These are phyloP conservation scores for Typhlichthys subterraneus DNA, from an alignment of 2,797 vertebrate species.

Conservation along the genomic window DNA sequence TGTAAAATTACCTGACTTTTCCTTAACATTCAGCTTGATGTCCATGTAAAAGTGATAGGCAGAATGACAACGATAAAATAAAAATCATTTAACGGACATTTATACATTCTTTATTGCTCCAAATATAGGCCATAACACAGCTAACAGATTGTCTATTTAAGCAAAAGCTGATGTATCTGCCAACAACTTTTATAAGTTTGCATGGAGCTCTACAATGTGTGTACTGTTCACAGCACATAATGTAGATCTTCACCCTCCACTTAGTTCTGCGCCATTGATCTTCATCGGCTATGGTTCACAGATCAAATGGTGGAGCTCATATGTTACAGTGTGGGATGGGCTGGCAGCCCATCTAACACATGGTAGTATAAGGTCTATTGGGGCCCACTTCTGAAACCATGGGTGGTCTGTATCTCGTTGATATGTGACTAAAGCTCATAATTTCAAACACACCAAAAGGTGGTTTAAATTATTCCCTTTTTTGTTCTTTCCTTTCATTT, in stretches of 20 bases:
- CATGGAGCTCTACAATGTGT: slow-evolving; percentile 27
- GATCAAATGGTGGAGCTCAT: slow-evolving; percentile 60
- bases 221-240: slow-evolving; percentile 43
- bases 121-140: neutral
- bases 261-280: slow-evolving; percentile 47
- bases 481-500: neutral
- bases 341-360: slow-evolving; percentile 41
- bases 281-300: slow-evolving; percentile 44
- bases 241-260: slow-evolving; percentile 35
- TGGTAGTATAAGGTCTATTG: slow-evolving; percentile 55
- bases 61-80: no score
- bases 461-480: slow-evolving; percentile 16
- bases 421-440: slow-evolving; percentile 37
- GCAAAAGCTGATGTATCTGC: neutral
- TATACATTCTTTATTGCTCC: no score
- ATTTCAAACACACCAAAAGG: slow-evolving; percentile 45
- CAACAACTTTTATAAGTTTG: neutral
- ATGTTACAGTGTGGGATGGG: slow-evolving; percentile 48
- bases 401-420: slow-evolving; percentile 68
- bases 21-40: no score
- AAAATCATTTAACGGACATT: no score
- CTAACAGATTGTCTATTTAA: neutral
- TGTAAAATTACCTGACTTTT: no score
- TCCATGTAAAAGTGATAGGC: no score
- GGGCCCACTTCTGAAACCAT: slow-evolving; percentile 45